Evolutionary conservation across 2,888 invertebrate genomes (phyloP).

Genomic region (Acrocyrtus sp.): DNA sequence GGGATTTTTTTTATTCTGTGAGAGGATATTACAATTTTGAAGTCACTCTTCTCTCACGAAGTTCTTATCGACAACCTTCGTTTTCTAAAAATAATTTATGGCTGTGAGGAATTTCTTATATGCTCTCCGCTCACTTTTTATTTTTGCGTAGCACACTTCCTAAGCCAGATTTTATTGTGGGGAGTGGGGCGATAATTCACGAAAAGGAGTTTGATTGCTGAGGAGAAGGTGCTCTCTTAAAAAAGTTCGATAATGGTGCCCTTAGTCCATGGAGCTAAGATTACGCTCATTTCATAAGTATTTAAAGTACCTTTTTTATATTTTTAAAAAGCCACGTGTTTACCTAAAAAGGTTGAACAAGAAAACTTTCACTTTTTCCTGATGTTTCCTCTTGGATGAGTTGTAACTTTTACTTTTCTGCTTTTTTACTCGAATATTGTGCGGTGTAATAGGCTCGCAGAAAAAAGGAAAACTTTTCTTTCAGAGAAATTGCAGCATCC

Average conservation of each 20-base stretch:
- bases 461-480: conserved; percentile 36
- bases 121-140: not conserved
- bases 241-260: no score
- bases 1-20: no score
- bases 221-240: no score
- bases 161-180: no score
- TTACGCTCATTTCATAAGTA: no score
- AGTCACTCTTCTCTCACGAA: not conserved
- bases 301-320: no score
- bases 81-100: not conserved
- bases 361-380: conserved; percentile 25
- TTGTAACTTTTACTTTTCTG: conserved; percentile 18
- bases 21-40: no score
- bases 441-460: no score
- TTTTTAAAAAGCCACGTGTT: not conserved
- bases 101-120: not conserved
- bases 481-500: conserved; percentile 37
- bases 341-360: not conserved
- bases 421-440: not conserved
- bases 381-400: conserved; percentile 4
- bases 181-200: no score
- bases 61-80: not conserved
- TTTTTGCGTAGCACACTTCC: not conserved
- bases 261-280: no score
- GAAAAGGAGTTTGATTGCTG: no score